A percentile compares a stretch with the other conserved stretches of the same genome.
Evolutionary conservation across 2,888 invertebrate species (phyloP).

Genomic region (Troglohyphantes excavatus): DNA sequence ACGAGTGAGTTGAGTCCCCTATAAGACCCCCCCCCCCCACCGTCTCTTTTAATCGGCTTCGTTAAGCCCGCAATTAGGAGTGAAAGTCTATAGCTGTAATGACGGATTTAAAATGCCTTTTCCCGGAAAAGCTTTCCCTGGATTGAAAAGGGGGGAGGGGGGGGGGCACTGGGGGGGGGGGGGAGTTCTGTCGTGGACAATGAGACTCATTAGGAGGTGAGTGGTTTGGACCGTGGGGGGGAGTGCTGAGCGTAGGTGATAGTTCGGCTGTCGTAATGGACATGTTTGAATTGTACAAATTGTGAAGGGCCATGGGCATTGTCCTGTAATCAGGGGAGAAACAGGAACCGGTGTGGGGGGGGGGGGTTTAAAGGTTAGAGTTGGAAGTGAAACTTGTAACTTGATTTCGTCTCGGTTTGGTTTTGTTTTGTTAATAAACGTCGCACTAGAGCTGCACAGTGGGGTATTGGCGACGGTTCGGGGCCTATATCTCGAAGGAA

Average conservation of each 20-base stretch:
- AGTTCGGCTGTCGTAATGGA: background rate
- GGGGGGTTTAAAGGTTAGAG: too few species aligned
- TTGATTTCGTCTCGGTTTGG: too few species aligned
- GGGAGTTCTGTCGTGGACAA: background rate
- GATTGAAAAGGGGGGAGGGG: background rate
- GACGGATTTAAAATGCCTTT: conserved; percentile 68
- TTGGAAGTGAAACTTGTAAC: too few species aligned
- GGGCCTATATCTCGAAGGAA: too few species aligned
- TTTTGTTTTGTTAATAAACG: too few species aligned
- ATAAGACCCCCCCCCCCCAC: background rate
- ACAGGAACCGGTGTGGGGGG: background rate
- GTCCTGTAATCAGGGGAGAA: too few species aligned
- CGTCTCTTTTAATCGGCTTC: conserved; percentile 52
- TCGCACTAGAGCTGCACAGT: too few species aligned
- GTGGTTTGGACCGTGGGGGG: background rate
- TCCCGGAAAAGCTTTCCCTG: conserved; percentile 8
- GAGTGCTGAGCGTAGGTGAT: background rate
- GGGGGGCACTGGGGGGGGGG: background rate
- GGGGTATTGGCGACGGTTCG: too few species aligned
- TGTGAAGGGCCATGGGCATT: background rate
- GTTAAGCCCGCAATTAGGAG: conserved; percentile 70
- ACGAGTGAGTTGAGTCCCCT: conserved; percentile 20
- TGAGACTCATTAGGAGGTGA: background rate
- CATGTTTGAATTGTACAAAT: background rate
- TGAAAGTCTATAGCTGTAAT: conserved; percentile 62